Conservation (phyloP, 2,113 vertebrate species). For the Actinemys pallida region DNA sequence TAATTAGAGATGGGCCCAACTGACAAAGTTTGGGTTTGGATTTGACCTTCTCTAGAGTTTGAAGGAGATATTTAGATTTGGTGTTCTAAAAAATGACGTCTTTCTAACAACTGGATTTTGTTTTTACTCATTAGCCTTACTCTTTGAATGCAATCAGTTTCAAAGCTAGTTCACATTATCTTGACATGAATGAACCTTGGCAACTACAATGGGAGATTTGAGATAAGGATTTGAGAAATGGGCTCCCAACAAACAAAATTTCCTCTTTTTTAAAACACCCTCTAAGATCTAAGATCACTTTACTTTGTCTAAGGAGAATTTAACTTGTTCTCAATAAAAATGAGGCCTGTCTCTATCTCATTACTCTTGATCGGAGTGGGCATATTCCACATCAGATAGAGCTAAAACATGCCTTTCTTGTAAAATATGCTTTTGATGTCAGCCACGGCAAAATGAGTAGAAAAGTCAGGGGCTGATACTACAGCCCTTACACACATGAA, state of each 20-base stretch:
- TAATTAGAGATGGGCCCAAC: not conserved
- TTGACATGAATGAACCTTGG: not conserved
- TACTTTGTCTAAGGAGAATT: not conserved
- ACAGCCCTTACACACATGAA: not conserved
- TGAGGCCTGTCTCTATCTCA: not conserved
- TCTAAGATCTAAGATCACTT: not conserved
- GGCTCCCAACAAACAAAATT: not conserved
- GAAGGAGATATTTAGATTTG: not conserved
- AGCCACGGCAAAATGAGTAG: not conserved
- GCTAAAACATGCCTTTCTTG: not conserved
- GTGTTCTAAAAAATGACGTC: not conserved
- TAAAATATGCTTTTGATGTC: not conserved
- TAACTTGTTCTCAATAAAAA: not conserved
- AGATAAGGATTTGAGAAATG: not conserved
- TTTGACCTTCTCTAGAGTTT: not conserved
- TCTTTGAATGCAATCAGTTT: not conserved
- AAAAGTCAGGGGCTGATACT: not conserved
- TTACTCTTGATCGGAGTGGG: not conserved
- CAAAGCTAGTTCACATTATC: not conserved
- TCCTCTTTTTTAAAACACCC: not conserved
- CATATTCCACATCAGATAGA: not conserved
- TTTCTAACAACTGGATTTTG: constrained; percentile 19
- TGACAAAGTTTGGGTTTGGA: constrained; percentile 1
- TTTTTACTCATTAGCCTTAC: constrained; percentile 16
- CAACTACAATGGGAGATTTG: not conserved